Conservation (phyloP, 2,888 invertebrate species). For the Watsonalla cultraria region DNA sequence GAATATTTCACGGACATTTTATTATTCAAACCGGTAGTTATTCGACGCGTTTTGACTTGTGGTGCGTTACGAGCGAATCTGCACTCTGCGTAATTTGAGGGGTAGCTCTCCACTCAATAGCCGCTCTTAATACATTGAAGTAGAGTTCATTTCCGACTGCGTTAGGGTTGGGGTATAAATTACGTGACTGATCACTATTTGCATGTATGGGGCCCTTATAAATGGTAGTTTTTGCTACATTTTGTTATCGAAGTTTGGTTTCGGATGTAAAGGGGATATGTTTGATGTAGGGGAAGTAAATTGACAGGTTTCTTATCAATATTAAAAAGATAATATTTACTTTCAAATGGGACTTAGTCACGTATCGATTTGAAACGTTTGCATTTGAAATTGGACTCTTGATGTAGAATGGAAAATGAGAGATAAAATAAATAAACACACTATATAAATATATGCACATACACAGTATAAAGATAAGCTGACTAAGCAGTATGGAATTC, state of each 20-base stretch:
- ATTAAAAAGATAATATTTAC: not conserved
- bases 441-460: no score
- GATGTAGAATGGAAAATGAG: no score
- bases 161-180: conserved; percentile 25
- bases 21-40: conserved; percentile 21
- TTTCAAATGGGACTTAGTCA: not conserved
- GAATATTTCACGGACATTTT: conserved; percentile 11
- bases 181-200: conserved; percentile 30
- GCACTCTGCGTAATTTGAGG: conserved; percentile 55
- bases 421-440: no score
- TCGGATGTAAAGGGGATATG: not conserved
- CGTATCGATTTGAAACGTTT: not conserved
- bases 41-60: conserved; percentile 21
- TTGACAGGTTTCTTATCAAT: not conserved
- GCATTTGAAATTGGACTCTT: no score
- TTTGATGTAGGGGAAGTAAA: not conserved
- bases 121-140: not conserved
- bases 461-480: no score
- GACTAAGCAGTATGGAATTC: no score
- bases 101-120: conserved; percentile 9
- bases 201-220: not conserved
- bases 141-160: not conserved
- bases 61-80: conserved; percentile 24
- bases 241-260: not conserved
- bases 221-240: not conserved